Conservation (phyloP, 1,140 invertebrate genomes). For the Cydia amplana region DNA sequence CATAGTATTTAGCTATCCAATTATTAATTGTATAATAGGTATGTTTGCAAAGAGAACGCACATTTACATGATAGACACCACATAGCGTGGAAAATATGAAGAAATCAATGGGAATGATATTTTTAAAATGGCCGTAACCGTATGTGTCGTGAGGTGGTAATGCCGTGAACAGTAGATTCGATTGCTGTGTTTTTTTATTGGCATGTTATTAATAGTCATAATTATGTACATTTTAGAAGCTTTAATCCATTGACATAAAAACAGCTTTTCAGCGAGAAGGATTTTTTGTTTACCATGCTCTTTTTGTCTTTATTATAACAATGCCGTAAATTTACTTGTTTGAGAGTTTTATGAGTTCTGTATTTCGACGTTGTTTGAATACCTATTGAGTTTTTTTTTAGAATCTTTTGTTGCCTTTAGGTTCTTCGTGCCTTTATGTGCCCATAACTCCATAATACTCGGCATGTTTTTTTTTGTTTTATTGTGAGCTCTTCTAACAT, state of each 20-base stretch:
- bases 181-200: neutral
- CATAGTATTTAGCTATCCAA: no score
- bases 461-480: constrained; percentile 45
- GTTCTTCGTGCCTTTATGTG: constrained; percentile 7
- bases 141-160: constrained; percentile 4
- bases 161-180: constrained; percentile 26
- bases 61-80: no score
- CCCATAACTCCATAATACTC: constrained; percentile 36
- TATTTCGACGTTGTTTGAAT: constrained; percentile 9
- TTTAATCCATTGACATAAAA: neutral
- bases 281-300: neutral
- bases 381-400: constrained; percentile 2
- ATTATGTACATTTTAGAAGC: neutral
- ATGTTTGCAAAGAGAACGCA: no score
- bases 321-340: neutral
- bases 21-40: no score
- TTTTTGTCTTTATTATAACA: neutral
- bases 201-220: constrained; percentile 4
- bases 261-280: neutral
- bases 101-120: neutral
- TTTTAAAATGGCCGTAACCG: neutral
- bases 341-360: neutral
- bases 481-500: constrained; percentile 44
- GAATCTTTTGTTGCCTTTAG: neutral
- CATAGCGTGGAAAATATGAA: no score